Conservation (phyloP, 2,888 invertebrate species). For the Tinea pellionella region DNA sequence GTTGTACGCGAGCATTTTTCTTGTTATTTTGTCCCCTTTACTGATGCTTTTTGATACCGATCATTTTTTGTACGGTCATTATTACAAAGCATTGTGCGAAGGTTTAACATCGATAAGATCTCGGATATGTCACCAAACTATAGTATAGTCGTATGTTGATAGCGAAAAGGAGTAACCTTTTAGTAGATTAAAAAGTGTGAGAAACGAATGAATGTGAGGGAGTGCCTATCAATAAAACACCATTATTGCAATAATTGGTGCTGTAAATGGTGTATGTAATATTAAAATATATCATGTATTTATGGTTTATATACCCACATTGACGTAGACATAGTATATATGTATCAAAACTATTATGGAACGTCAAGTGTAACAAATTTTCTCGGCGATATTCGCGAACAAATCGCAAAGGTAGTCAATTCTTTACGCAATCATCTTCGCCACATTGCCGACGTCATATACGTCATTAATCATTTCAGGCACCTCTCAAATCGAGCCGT, state of each 20-base stretch:
- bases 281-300: background rate
- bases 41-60: constrained; percentile 59
- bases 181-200: constrained; percentile 35
- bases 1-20: constrained; percentile 31
- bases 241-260: too few species aligned
- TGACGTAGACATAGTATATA: too few species aligned
- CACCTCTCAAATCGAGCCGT: constrained; percentile 46
- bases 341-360: background rate
- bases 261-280: background rate
- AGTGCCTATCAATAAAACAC: background rate
- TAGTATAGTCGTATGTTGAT: constrained; percentile 43
- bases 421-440: constrained; percentile 37
- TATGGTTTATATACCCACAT: too few species aligned
- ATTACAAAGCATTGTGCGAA: constrained; percentile 60
- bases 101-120: constrained; percentile 64
- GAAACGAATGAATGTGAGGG: constrained; percentile 24
- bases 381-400: background rate
- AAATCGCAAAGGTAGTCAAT: constrained; percentile 20
- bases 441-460: constrained; percentile 23
- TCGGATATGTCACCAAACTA: constrained; percentile 59
- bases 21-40: constrained; percentile 59
- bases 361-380: background rate
- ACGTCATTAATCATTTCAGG: constrained; percentile 44
- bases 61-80: constrained; percentile 62
- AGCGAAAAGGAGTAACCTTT: constrained; percentile 52